Evolutionary conservation across 2,797 vertebrate genomes (phyloP).

Genomic region (Ibycter americanus): DNA sequence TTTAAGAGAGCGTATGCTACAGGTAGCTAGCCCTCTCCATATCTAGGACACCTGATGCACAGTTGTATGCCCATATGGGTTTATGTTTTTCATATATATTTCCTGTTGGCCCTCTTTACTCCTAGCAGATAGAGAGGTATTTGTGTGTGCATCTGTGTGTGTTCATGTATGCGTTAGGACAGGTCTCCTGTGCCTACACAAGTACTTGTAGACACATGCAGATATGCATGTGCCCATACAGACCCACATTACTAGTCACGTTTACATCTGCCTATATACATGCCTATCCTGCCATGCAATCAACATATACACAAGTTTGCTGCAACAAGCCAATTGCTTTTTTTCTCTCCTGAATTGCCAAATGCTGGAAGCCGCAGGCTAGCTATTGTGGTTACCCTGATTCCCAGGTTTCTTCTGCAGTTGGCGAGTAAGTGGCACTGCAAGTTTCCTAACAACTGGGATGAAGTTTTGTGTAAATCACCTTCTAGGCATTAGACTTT

Average conservation of each 20-base stretch:
- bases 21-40: neutral
- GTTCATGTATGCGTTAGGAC: neutral
- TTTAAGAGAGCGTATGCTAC: neutral
- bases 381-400: constrained; percentile 35
- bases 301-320: neutral
- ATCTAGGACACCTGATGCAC: neutral
- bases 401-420: constrained; percentile 48
- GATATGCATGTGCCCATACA: neutral
- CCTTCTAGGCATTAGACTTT: constrained; percentile 67
- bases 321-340: neutral
- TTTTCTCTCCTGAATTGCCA: neutral
- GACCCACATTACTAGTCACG: neutral
- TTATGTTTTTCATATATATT: neutral
- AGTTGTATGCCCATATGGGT: neutral
- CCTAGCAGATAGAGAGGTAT: neutral
- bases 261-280: neutral
- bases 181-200: neutral
- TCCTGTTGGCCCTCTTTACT: neutral
- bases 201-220: neutral
- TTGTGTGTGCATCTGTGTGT: neutral
- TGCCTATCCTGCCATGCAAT: neutral
- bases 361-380: constrained; percentile 13
- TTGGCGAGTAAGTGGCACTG: neutral
- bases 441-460: constrained; percentile 40
- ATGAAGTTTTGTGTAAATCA: constrained; percentile 49